Conservation (phyloP, 1,140 invertebrate genomes). For the Papilio helenus region DNA sequence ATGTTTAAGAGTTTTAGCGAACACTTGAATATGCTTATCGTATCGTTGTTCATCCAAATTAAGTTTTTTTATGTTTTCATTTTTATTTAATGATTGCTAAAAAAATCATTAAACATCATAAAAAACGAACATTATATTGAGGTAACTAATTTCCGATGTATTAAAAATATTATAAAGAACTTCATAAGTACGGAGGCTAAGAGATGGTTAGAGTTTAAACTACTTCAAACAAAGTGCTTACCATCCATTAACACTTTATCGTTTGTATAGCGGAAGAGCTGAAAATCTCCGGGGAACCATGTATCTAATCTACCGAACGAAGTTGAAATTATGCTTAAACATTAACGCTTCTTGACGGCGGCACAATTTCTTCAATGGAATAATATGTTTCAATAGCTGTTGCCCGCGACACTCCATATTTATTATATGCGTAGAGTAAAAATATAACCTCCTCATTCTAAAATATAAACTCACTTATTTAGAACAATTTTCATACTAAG, state of each 20-base stretch:
- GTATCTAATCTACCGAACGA: not conserved
- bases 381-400: not conserved
- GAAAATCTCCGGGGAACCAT: not conserved
- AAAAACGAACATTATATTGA: too few relatives aligned
- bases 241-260: not conserved
- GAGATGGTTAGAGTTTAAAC: not conserved
- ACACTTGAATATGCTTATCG: not conserved
- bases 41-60: not conserved
- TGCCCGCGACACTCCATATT: too few relatives aligned
- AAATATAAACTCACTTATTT: too few relatives aligned
- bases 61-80: not conserved
- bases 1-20: not conserved
- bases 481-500: not conserved
- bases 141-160: too few relatives aligned
- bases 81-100: not conserved
- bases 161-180: not conserved
- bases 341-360: not conserved
- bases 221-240: conserved; percentile 7
- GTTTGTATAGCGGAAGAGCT: conserved; percentile 1
- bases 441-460: not conserved
- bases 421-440: too few relatives aligned
- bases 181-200: not conserved
- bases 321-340: conserved; percentile 1
- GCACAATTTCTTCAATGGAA: not conserved
- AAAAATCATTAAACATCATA: too few relatives aligned